Evolutionary conservation across 2,888 invertebrate genomes (phyloP), one percentile per base, ranked within the genome.

Genomic region (Corythucha ciliata): DNA sequence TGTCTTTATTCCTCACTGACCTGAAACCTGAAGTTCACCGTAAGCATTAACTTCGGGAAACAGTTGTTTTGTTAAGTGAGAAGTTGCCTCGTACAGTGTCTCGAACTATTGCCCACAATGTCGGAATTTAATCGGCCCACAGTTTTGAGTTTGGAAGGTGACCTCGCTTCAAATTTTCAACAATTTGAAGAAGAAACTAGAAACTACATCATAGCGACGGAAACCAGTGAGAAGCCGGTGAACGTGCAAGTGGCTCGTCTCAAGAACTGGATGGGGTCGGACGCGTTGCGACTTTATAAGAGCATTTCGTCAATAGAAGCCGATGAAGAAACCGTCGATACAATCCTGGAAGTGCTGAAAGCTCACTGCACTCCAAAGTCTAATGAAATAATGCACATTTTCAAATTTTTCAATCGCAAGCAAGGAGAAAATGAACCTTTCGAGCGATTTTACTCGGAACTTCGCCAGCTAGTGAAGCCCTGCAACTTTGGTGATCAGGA

Each of bases 311-410:
- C 24, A 25, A n/a, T 25, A 5, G 40, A 49, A 20, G 26, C 33
- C 37, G 16, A n/a, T 24, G 24, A 44, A 26, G 47, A 54, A 47
- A 27, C 47, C n/a, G 42, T 52, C 3, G 20, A 1, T 22, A 24
- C 40, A 14, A 48, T 57, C 20, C 42, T 54, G 33, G 37, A 53
- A 2, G 44, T 37, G 21, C 37, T 54, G 14, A 52, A 57, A 41
- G 39, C 20, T 22, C 52, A 54, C 36, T 55, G 54, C 20, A 48
- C 44, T 6, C 55, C 55, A 21, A 44, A 42, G 32, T 48, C 47
- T 44, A 58, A 55, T 51, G 48, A 50, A 46, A 44, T 47, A 20
- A 53, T 53, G 47, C 55, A 50, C 12, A 53, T 55, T 21, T 54
- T 45, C 25, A 48, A 52, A 32, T 58, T 58, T 33, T 53, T 56